Conservation (phyloP, 2,888 invertebrate genomes). For the Deroplatys truncata region DNA sequence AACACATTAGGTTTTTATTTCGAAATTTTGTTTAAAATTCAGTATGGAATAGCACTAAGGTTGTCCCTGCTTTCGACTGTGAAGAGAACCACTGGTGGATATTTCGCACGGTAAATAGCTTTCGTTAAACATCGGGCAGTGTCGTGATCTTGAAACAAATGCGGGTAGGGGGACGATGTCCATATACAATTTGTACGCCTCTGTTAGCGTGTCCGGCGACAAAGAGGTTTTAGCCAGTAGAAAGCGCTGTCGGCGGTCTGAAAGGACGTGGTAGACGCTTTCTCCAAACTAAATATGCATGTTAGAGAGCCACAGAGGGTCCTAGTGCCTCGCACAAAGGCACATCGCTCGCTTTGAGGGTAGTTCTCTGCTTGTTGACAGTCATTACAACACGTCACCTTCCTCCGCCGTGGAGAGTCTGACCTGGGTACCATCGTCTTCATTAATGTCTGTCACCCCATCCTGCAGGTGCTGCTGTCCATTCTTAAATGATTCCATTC, state of each 20-base stretch:
- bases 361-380: background rate
- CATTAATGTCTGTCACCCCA: background rate
- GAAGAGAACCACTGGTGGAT: too few relatives aligned
- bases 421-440: background rate
- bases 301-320: background rate
- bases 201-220: background rate
- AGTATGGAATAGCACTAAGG: too few relatives aligned
- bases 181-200: background rate
- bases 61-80: too few relatives aligned
- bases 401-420: background rate
- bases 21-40: too few relatives aligned
- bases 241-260: background rate
- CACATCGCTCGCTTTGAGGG: background rate
- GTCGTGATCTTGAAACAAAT: background rate
- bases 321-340: background rate
- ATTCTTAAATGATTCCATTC: too few relatives aligned
- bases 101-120: too few relatives aligned
- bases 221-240: background rate
- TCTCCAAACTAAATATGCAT: background rate
- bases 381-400: background rate
- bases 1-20: too few relatives aligned
- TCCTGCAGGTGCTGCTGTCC: background rate
- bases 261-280: background rate
- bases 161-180: too few relatives aligned
- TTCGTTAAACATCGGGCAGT: background rate